Percentiles rank a stretch among this genome's conserved stretches.
phyloP scores from a whole-genome alignment of 1,140 invertebrate genomes.

The Thaumatotibia leucotreta region DNA sequence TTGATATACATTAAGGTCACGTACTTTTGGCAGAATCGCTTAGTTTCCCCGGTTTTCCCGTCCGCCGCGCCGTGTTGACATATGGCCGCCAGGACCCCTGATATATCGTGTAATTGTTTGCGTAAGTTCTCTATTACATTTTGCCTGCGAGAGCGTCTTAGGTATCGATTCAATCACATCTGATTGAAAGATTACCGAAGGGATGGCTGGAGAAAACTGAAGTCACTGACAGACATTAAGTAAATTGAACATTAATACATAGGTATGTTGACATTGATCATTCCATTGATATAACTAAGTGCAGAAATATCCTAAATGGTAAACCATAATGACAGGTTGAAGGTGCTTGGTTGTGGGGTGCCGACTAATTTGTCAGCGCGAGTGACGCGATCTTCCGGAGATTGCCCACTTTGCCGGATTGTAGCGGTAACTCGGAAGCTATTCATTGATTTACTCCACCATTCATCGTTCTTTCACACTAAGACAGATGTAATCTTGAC shows the following conservation, averaged over 20 bases:
- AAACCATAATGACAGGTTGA: not conserved
- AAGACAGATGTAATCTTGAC: constrained; percentile 32
- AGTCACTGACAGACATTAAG: not conserved
- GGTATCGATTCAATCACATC: not conserved
- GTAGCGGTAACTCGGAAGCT: constrained; percentile 22
- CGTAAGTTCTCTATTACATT: constrained; percentile 10
- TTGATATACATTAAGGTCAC: constrained; percentile 75
- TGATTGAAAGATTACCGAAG: constrained; percentile 25
- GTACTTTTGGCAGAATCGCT: constrained; percentile 63
- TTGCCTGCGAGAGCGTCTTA: not conserved
- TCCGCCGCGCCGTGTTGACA: constrained; percentile 41
- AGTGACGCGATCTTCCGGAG: constrained; percentile 36
- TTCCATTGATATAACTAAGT: not conserved
- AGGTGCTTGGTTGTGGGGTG: not conserved
- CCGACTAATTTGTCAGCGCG: constrained; percentile 1
- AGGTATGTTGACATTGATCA: too few species aligned
- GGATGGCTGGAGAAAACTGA: not conserved
- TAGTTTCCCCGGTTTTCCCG: constrained; percentile 39
- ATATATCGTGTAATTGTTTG: constrained; percentile 34
- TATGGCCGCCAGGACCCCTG: constrained; percentile 38
- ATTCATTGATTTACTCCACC: constrained; percentile 37
- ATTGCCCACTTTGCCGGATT: constrained; percentile 40
- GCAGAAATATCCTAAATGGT: not conserved
- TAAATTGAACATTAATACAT: not conserved
- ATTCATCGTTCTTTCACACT: constrained; percentile 29